These are phyloP conservation scores for Elymnias hypermnestra DNA, from an alignment of 1,140 invertebrate genomes.

Conservation along the genomic window DNA sequence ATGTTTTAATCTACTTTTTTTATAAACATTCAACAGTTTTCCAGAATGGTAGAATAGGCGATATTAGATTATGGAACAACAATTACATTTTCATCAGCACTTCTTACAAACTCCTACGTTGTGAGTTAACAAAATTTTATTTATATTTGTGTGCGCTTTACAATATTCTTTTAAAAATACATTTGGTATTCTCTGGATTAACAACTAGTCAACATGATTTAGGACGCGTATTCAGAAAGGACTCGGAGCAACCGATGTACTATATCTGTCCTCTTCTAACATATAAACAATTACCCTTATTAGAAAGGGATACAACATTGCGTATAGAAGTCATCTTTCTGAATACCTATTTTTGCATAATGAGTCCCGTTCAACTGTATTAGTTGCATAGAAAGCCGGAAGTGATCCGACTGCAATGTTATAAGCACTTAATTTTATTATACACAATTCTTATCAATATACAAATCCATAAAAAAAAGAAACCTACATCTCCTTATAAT, in stretches of 20 bases:
- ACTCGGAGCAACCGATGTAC: constrained; percentile 17
- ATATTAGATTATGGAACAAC: constrained; percentile 24
- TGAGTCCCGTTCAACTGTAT: constrained; percentile 19
- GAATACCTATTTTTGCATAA: constrained; percentile 24
- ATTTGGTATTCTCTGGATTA: constrained; percentile 38
- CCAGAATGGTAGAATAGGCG: constrained; percentile 11
- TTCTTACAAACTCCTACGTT: constrained; percentile 19
- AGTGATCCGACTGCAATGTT: constrained; percentile 22
- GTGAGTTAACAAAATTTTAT: constrained; percentile 27
- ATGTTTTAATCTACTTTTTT: no score
- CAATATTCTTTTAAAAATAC: constrained; percentile 45
- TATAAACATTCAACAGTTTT: not conserved
- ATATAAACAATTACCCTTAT: constrained; percentile 13
- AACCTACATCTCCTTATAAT: constrained; percentile 42
- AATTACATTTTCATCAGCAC: constrained; percentile 19
- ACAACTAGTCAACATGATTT: constrained; percentile 41
- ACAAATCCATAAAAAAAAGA: constrained; percentile 57
- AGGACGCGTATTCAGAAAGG: constrained; percentile 32
- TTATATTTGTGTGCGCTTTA: constrained; percentile 53
- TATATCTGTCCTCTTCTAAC: constrained; percentile 27
- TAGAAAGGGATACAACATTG: constrained; percentile 22
- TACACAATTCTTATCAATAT: constrained; percentile 56
- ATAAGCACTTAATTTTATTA: constrained; percentile 59
- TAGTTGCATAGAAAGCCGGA: constrained; percentile 18
- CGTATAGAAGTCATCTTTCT: constrained; percentile 28